Evolutionary conservation across 2,113 vertebrate genomes (phyloP), one percentile per base, ranked within the genome.

Genomic region (Tiliqua scincoides): DNA sequence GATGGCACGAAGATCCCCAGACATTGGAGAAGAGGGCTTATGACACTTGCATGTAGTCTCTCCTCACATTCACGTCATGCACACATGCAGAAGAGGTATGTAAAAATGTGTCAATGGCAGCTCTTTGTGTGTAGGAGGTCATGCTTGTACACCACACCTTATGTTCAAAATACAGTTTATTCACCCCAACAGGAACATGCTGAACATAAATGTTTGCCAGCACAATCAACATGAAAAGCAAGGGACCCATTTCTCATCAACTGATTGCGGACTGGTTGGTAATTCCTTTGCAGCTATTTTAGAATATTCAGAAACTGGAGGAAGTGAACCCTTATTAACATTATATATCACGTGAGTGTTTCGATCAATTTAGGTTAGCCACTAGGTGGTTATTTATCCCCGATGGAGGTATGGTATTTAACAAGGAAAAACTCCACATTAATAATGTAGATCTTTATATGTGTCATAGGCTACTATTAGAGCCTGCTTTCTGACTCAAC

Each of bases 331-430:
- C 79, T 89, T 94, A 92, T 94, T 95, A 93, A 77, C 72, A 83
- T 76, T 84, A 40, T 82, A 54, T 70, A 93, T 92, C 77, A 78
- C 85, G 84, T 88, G 87, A 94, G 82, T 83, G 43, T 91, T 95
- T 91, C 35, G 2, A 77, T 88, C 75, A 92, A 92, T 95, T 91
- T 92, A 87, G 94, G 83, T 95, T 93, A 94, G 80, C 91, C 91
- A 89, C 75, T 93, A 80, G 77, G 84, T 93, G 86, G 76, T 43
- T 85, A 30, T 92, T 90, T 85, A 91, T 91, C 79, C 83, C 90
- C 93, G 82, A 91, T 86, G 63, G 79, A 90, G 92, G 8, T n/a
- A 68, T 89, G 78, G 35, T 91, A 84, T 89, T 95, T 92, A 89
- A 92, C 67, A 88, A 88, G 87, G 73, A 81, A 88, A 68, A 91